phyloP scores from a whole-genome alignment of 1,140 invertebrate genomes.

The Drosophila dunni region DNA sequence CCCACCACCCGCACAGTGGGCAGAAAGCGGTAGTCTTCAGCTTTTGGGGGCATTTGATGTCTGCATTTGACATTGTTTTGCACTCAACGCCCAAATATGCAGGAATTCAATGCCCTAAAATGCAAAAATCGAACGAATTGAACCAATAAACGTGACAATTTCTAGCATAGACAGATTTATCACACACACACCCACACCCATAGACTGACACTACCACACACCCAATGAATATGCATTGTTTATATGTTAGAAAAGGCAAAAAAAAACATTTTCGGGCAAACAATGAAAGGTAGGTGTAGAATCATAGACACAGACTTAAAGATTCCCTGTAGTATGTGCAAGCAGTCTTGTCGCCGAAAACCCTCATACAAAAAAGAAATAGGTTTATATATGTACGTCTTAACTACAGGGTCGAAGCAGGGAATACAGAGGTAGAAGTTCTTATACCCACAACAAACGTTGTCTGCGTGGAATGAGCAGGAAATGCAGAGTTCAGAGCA shows the following conservation, averaged over 20 bases:
- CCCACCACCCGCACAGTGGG: neutral
- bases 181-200: slow-evolving; percentile 5
- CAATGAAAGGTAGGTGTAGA: neutral
- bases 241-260: slow-evolving; percentile 32
- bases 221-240: slow-evolving; percentile 57
- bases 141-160: slow-evolving; percentile 61
- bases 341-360: no score
- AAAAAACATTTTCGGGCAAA: neutral
- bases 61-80: slow-evolving; percentile 51
- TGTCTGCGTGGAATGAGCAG: neutral
- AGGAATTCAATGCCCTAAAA: slow-evolving; percentile 51
- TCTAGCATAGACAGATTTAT: slow-evolving; percentile 49
- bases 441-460: slow-evolving; percentile 33
- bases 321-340: no score
- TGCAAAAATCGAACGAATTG: slow-evolving; percentile 29
- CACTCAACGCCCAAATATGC: slow-evolving; percentile 43
- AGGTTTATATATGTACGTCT: no score
- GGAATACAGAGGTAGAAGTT: neutral
- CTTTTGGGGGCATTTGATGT: slow-evolving; percentile 31
- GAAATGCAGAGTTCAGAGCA: slow-evolving; percentile 63
- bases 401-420: no score
- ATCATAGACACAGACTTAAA: no score
- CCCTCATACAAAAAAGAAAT: no score
- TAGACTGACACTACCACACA: slow-evolving; percentile 23
- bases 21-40: slow-evolving; percentile 11